Evolutionary conservation across 2,888 invertebrate genomes (phyloP), one percentile per base, ranked within the genome.

Genomic region (Plagodis dolabraria): DNA sequence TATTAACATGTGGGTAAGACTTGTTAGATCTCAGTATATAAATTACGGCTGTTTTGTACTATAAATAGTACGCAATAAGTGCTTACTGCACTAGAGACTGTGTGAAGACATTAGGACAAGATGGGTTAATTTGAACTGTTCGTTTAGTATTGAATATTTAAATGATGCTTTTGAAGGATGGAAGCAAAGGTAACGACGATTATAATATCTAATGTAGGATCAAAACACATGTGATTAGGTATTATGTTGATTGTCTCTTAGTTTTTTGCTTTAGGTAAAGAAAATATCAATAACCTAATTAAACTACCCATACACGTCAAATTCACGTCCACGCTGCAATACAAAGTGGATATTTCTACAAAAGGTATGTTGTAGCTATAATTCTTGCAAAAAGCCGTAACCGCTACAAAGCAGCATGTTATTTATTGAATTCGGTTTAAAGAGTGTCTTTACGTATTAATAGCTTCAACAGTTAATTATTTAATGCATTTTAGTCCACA

Each of bases 1-100:
- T 56, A 57, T 53, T 60, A 60, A 52, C 60, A 49, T 46, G 49
- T 60, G 60, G 53, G 49, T 45, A 44, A 36, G 53, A 45, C 40
- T 10, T 5, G 10, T 10, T 40, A 40, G 10, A 36, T 45, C 38
- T 49, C 49, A 42, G 45, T 22, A 49, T 46, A 49, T 22, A 22
- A 22, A 53, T 8, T 36, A 58, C 53, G 47, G 33, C 35, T 11
- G 53, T 54, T 53, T 50, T 4, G 44, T 7, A 45, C 53, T 59
- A 53, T 49, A 33, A 38, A 22, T 22, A 40, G 10, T 22, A 40
- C 49, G 4, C 5, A 12, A 38, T 38, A 12, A 47, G 36, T n/a
- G 35, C 47, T 47, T 34, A 11, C 40, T 40, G 10, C 8, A 10
- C 40, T 8, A 36, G 33, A 7, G 11, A 47, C 47, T 47, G 35